phyloP scores from a whole-genome alignment of 2,113 vertebrate species.

The Pungitius pungitius region DNA sequence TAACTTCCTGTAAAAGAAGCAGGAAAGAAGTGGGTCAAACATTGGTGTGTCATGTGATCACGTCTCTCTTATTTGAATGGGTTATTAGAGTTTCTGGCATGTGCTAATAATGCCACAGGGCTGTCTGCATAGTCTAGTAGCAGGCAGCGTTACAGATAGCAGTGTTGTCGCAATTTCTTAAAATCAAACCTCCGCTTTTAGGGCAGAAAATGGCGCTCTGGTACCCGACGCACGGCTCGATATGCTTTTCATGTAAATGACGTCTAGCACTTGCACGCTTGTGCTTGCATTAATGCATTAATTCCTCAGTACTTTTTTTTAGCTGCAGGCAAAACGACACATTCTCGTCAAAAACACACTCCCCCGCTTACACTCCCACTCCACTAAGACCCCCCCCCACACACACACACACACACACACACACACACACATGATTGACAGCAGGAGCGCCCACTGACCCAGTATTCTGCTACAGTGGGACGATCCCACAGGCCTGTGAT shows the following conservation, averaged over 20 bases:
- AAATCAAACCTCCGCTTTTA: slow-evolving; percentile 63
- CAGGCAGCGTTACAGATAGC: slow-evolving; percentile 30
- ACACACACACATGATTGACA: slow-evolving; percentile 78
- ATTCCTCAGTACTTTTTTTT: slow-evolving; percentile 62
- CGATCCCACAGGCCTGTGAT: slow-evolving; percentile 76
- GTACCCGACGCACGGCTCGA: slow-evolving; percentile 61
- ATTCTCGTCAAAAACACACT: slow-evolving; percentile 61
- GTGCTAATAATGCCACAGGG: slow-evolving; percentile 53
- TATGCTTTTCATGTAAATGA: slow-evolving; percentile 71
- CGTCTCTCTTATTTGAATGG: slow-evolving; percentile 40
- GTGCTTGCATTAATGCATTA: slow-evolving; percentile 73
- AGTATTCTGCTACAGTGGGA: slow-evolving; percentile 80
- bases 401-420: slow-evolving; percentile 54
- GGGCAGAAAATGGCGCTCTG: slow-evolving; percentile 59
- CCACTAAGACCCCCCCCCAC: slow-evolving; percentile 29
- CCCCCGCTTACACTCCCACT: slow-evolving; percentile 51
- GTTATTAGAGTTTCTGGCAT: slow-evolving; percentile 43
- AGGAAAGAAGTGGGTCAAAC: slow-evolving; percentile 36
- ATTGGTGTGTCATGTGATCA: slow-evolving; percentile 21
- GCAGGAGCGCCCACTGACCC: slow-evolving; percentile 80
- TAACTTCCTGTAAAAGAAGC: slow-evolving; percentile 1
- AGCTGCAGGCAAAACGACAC: slow-evolving; percentile 70
- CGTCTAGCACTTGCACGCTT: slow-evolving; percentile 57
- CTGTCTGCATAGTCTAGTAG: slow-evolving; percentile 51
- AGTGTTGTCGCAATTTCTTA: slow-evolving; percentile 56